Evolutionary conservation across 2,888 invertebrate genomes (phyloP), one percentile per base, ranked within the genome.

Genomic region (Copidosoma aretas): DNA sequence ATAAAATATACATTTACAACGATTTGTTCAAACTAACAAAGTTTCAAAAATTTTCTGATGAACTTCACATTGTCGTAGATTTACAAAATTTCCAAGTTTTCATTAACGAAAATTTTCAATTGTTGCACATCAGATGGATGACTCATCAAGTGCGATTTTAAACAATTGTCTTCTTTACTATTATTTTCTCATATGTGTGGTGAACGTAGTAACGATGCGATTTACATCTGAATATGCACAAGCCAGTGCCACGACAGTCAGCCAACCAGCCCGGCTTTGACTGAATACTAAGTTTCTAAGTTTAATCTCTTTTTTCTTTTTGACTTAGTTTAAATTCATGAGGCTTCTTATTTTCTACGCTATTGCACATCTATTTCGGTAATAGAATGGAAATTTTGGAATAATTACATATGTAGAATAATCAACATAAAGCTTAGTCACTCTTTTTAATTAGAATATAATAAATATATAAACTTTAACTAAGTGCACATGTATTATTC

Each of bases 221-320:
- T 32, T 21, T 39, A 19, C 22, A 15, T 61, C 52, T 61, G 60
- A 61, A 61, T 61, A 61, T 61, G 52, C 17, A 21, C 32, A 41
- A 59, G 51, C 14, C 14, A 52, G 22, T 41, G 25, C 39, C 15
- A 39, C 14, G 24, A 19, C 15, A n/a, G 43, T 51, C 52, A 19
- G 25, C 14, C 15, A n/a, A 22, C 32, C 52, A 19, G 25, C 22
- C 19, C 22, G 15, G 5, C 17, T 52, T 10, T 46, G 24, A 58
- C 43, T 43, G 46, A n/a, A n/a, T n/a, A n/a, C n/a, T n/a, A n/a
- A n/a, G 43, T 58, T 41, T 1, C 19, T 12, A 14, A 25, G 10
- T 60, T 60, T 17, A 46, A 46, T 46, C 19, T 15, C 21, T 43
- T 22, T 43, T 22, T 17, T 43, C 25, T 15, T 15, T 58, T 8